phyloP scores from a whole-genome alignment of 2,797 vertebrate species.

The Moxostoma hubbsi region DNA sequence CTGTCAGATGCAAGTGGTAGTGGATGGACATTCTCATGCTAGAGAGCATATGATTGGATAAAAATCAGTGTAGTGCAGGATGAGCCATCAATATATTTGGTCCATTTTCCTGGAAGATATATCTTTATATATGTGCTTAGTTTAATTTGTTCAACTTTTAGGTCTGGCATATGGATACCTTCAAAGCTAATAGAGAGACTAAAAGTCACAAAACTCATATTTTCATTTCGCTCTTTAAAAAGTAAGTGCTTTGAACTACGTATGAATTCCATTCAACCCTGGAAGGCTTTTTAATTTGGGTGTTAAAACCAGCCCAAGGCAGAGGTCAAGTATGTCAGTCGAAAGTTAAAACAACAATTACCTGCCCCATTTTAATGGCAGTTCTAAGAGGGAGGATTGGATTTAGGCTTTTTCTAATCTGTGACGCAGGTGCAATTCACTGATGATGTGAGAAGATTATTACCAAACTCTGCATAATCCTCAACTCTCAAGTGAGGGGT shows the following conservation, averaged over 20 bases:
- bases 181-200: too few species aligned
- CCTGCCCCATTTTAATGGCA: not conserved
- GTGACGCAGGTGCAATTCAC: not conserved
- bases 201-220: too few species aligned
- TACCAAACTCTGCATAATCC: constrained; percentile 19
- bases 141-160: too few species aligned
- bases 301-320: constrained; percentile 4
- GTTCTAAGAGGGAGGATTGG: not conserved
- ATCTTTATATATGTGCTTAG: too few species aligned
- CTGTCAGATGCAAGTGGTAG: too few species aligned
- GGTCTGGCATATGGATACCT: too few species aligned
- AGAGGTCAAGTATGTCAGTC: constrained; percentile 15
- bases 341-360: constrained; percentile 22
- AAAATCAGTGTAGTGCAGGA: too few species aligned
- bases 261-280: not conserved
- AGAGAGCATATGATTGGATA: too few species aligned
- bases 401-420: constrained; percentile 8
- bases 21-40: too few species aligned
- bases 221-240: too few species aligned
- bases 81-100: too few species aligned
- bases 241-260: not conserved
- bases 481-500: constrained; percentile 6
- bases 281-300: constrained; percentile 17
- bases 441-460: constrained; percentile 13
- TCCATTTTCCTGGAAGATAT: too few species aligned